These are phyloP conservation scores for Rhinoderma darwinii DNA, from an alignment of 2,113 vertebrate genomes.

Conservation along the genomic window DNA sequence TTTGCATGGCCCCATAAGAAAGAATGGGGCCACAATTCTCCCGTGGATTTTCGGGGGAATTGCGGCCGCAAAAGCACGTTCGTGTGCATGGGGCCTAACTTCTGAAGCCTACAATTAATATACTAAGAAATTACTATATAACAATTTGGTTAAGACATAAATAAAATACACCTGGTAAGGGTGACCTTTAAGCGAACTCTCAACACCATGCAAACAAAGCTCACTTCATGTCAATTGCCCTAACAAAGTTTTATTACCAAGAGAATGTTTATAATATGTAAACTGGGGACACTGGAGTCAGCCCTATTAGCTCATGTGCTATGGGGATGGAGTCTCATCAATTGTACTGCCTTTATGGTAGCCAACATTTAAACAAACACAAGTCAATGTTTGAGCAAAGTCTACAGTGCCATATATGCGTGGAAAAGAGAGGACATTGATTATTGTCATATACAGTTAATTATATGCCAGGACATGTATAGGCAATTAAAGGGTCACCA, in stretches of 20 bases:
- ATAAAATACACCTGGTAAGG: slow-evolving; percentile 52
- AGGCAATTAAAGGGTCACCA: background rate
- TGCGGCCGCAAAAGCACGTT: too few species aligned
- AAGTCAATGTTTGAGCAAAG: slow-evolving; percentile 24
- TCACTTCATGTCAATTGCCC: slow-evolving; percentile 52
- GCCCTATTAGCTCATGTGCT: slow-evolving; percentile 47
- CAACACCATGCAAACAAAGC: slow-evolving; percentile 42
- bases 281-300: slow-evolving; percentile 49
- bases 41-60: too few species aligned
- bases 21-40: too few species aligned
- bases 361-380: slow-evolving; percentile 44
- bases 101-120: background rate
- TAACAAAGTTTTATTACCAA: slow-evolving; percentile 54
- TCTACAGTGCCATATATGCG: slow-evolving; percentile 27
- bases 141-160: background rate
- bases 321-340: slow-evolving; percentile 1
- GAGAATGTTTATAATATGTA: slow-evolving; percentile 58
- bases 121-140: background rate
- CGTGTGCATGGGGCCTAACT: too few species aligned
- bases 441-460: slow-evolving; percentile 34
- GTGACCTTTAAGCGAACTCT: slow-evolving; percentile 45
- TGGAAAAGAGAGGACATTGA: background rate
- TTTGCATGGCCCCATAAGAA: too few species aligned
- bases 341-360: slow-evolving; percentile 44
- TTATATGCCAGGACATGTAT: slow-evolving; percentile 9